Evolutionary conservation across 2,113 vertebrate species (phyloP), one percentile per base, ranked within the genome.

Genomic region (Myodes glareolus): DNA sequence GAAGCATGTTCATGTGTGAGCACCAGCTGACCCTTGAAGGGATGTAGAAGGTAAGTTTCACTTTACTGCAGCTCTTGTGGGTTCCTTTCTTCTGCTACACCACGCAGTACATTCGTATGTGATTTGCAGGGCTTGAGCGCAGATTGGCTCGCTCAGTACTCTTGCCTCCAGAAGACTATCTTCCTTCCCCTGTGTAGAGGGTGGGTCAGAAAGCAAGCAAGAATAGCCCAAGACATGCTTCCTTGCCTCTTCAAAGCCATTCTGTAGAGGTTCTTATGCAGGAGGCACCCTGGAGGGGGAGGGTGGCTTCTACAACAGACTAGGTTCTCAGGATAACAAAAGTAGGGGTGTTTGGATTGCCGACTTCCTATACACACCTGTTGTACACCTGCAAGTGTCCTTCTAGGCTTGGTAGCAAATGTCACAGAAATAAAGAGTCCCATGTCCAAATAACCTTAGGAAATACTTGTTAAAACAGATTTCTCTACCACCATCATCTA

Each of bases 41-140:
- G 91, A 76, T 94, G 92, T 97, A 84, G 94, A 93, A 97, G 96
- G 97, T 97, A 96, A 91, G 96, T 94, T 98, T 97, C 96, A 96
- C 96, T 97, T 97, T 96, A 78, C 94, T 94, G 92, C 75, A 97
- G 78, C 58, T 98, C 96, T 94, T 92, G 0, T 11, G 96, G 96
- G 94, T 73, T 97, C 96, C 65, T 94, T 97, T 96, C 94, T 95
- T 96, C 94, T 95, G 93, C 96, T 96, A 80, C 96, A 88, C 82
- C 90, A 84, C 75, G 47, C 77, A 90, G 50, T 89, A 85, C 47
- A 47, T 94, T 97, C 91, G n/a, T 91, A 96, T 96, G 75, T 21
- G 90, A 97, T 98, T 97, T 96, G 95, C 77, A 96, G 94, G 68
- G 96, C 97, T 72, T 96, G 96, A 95, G 86, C 90, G 92, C 77